Base-by-base conservation (phyloP, 1,140 invertebrate species). In the Zaprionus vittiger region DNA sequence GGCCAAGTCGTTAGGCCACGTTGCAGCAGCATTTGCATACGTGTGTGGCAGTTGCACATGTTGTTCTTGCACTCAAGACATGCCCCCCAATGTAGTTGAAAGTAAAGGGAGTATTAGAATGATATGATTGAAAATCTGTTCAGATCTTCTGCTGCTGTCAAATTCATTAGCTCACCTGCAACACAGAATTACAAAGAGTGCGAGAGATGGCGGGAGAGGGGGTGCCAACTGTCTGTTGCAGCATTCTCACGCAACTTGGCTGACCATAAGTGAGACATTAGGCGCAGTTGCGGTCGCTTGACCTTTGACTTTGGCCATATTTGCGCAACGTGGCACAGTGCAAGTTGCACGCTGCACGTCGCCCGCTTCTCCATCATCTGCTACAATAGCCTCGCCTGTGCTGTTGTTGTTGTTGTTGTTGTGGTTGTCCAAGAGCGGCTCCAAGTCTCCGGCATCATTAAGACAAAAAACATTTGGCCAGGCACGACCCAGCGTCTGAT, bases 391-490 rank as follows among this genome's bases (percentile, higher is more conserved):
- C 44, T 11, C 9, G 44, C n/a, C 44, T 47, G 44, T 22, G 20
- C 20, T 22, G 4, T 5, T 26, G 24, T 26, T 22, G 2, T 47
- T 7, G n/a, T 11, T 49, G 44, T 49, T 41, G 38, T 14, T 41
- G 38, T 41, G 1, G 64, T 38, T 60, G 57, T 24, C 64, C 34
- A 15, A 59, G 62, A 44, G 71, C 55, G 68, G 67, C 79, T 70
- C 73, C 77, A 14, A 67, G 37, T 67, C 64, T 31, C 54, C 37
- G 81, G 83, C 83, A 87, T 87, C 84, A 87, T 87, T 87, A 87
- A 80, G 84, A 89, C 81, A 74, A 79, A 82, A 47, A 84, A 84
- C 84, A 87, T 87, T 87, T 87, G 84, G 84, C 85, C 85, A 90
- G 81, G 81, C 84, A 87, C 84, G 84, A 89, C 84, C 84, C 83